Evolutionary conservation across 2,113 vertebrate genomes (phyloP).

Genomic region (Larimichthys polyactis): DNA sequence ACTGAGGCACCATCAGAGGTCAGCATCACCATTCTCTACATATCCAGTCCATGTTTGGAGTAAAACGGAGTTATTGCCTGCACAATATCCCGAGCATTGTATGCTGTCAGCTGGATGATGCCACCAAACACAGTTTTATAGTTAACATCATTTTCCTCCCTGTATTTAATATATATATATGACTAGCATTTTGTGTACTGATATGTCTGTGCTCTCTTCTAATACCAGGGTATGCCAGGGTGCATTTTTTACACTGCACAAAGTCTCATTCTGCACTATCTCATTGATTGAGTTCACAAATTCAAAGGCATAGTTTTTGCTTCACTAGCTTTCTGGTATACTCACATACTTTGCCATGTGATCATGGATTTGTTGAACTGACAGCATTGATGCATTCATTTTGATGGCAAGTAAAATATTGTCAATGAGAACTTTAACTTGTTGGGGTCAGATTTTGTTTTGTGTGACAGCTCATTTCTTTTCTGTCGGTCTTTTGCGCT

Average conservation of each 20-base stretch:
- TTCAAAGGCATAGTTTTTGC: background rate
- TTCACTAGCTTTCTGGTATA: background rate
- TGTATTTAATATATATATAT: slow-evolving; percentile 48
- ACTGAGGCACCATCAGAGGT: slow-evolving; percentile 21
- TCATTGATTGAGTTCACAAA: background rate
- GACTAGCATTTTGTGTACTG: slow-evolving; percentile 45
- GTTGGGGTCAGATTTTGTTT: background rate
- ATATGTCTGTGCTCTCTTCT: slow-evolving; percentile 40
- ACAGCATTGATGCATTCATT: background rate
- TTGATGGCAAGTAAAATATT: background rate
- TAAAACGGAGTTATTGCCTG: slow-evolving; percentile 18
- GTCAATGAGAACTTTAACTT: slow-evolving; percentile 37
- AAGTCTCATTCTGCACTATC: slow-evolving; percentile 8
- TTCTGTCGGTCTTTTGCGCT: background rate
- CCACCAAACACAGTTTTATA: slow-evolving; percentile 45
- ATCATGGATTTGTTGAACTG: background rate
- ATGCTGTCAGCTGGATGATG: slow-evolving; percentile 44
- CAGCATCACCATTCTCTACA: slow-evolving; percentile 50
- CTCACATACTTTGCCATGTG: slow-evolving; percentile 22
- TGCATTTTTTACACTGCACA: too few species aligned
- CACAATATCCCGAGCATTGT: slow-evolving; percentile 43
- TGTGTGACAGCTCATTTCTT: slow-evolving; percentile 8
- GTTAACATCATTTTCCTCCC: slow-evolving; percentile 26
- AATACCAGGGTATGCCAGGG: slow-evolving; percentile 18
- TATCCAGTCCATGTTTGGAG: slow-evolving; percentile 21